Base-by-base conservation (phyloP, 2,888 invertebrate genomes). In the Eilema caniola region DNA sequence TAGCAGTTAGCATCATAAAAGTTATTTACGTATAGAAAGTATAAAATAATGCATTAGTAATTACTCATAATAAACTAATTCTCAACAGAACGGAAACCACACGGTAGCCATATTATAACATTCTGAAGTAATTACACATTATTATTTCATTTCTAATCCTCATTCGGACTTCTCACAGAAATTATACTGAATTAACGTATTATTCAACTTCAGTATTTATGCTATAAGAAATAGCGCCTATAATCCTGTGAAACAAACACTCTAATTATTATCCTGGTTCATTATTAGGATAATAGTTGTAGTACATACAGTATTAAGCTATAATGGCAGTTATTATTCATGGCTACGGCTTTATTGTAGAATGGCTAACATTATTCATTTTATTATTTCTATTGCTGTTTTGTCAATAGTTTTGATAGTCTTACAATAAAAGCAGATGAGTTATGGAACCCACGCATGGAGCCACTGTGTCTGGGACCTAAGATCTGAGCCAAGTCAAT, bases 91-190 rank as follows among this genome's bases (percentile, higher is more conserved):
- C 14, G 2, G n/a, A 23, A 65, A 28, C 12, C 3, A 33, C 25
- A 56, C 2, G 23, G 0, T 23, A 33, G n/a, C n/a, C 47, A 1
- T n/a, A 25, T 16, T n/a, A 3, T 53, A 63, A 53, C 31, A 28
- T 31, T 53, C n/a, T 53, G 28, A 31, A 64, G 53, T 31, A 64
- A 64, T 64, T 64, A 53, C 41, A 31, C 23, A n/a, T 53, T 23
- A 47, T 53, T 31, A 33, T 57, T 57, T 33, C 16, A 65, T 65
- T 65, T 16, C 23, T 31, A 56, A 56, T 33, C 23, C 31, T 4
- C 24, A 14, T 31, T 57, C 12, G 8, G 23, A 23, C 33, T 31
- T 31, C 31, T 33, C 23, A 33, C 23, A 23, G 4, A 1, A 33
- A 65, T 65, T 57, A 33, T 33, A 56, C 33, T n/a, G n/a, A n/a